Evolutionary conservation across 2,797 vertebrate genomes (phyloP).

Genomic region (Cirrhinus molitorella): DNA sequence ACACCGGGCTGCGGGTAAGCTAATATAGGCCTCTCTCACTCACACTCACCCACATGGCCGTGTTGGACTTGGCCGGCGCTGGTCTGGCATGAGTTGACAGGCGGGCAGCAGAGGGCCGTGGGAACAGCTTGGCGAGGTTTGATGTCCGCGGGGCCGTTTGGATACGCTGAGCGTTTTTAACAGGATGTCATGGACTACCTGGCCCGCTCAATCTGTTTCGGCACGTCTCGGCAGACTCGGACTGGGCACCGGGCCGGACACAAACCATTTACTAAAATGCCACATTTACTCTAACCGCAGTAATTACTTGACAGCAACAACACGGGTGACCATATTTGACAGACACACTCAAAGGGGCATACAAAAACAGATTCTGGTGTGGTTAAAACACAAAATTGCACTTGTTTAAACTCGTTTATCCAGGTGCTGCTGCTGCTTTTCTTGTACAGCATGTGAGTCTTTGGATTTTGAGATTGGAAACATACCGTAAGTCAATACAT

Average conservation of each 20-base stretch:
- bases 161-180: constrained; percentile 70
- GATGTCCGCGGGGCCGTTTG: constrained; percentile 72
- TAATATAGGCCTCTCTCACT: constrained; percentile 44
- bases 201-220: constrained; percentile 72
- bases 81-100: constrained; percentile 57
- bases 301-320: constrained; percentile 52
- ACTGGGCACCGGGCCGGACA: constrained; percentile 63
- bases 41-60: constrained; percentile 52
- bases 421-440: constrained; percentile 32
- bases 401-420: constrained; percentile 38
- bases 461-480: constrained; percentile 29
- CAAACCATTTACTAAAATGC: constrained; percentile 62
- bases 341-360: constrained; percentile 42
- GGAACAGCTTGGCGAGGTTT: constrained; percentile 64
- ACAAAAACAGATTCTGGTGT: constrained; percentile 39
- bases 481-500: constrained; percentile 12
- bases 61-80: constrained; percentile 63
- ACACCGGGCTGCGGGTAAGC: constrained; percentile 50
- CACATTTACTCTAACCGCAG: constrained; percentile 59
- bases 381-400: constrained; percentile 21
- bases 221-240: constrained; percentile 55
- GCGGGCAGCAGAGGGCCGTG: constrained; percentile 49
- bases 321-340: constrained; percentile 45
- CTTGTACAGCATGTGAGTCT: constrained; percentile 6
- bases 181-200: constrained; percentile 71